Conservation (phyloP, 2,113 vertebrate genomes). For the Lucifuga dentata region DNA sequence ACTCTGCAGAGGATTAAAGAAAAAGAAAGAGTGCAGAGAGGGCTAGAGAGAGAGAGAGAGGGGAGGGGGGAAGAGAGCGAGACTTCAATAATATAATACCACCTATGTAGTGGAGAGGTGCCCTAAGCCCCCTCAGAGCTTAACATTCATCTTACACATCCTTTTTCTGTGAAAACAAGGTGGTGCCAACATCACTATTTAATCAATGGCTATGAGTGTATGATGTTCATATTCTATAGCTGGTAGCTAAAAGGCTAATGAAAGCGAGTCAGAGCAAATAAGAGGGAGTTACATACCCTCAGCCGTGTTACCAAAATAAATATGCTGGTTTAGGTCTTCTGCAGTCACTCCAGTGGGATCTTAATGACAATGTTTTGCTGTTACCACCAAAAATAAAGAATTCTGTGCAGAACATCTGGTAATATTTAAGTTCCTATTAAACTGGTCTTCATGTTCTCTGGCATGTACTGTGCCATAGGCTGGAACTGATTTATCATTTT, state of each 20-base stretch:
- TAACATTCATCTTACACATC: slow-evolving; percentile 46
- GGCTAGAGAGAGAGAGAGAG: slow-evolving; percentile 26
- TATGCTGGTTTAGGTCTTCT: not conserved
- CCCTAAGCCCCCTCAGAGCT: slow-evolving; percentile 44
- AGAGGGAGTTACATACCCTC: not conserved
- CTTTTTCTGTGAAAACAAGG: slow-evolving; percentile 25
- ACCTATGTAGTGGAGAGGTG: slow-evolving; percentile 55
- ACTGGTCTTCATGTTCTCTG: no score
- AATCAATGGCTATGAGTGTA: slow-evolving; percentile 3
- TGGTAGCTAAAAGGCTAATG: slow-evolving; percentile 23
- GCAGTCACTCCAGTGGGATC: not conserved
- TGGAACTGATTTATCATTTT: no score
- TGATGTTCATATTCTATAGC: slow-evolving; percentile 36
- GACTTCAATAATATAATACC: slow-evolving; percentile 65
- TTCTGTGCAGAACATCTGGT: not conserved
- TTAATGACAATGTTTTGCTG: not conserved
- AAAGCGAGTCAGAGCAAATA: slow-evolving; percentile 27
- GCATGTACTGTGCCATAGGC: no score
- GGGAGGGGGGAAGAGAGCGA: slow-evolving; percentile 20
- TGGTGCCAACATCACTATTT: slow-evolving; percentile 22
- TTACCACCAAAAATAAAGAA: not conserved
- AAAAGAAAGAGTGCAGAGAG: slow-evolving; percentile 27
- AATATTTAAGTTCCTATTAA: not conserved
- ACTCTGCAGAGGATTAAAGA: slow-evolving; percentile 67
- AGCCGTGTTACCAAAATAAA: not conserved